Percentiles rank a stretch among this genome's conserved stretches.
Evolutionary conservation across 1,140 invertebrate species (phyloP).

Genomic region (Reticulitermes speratus): DNA sequence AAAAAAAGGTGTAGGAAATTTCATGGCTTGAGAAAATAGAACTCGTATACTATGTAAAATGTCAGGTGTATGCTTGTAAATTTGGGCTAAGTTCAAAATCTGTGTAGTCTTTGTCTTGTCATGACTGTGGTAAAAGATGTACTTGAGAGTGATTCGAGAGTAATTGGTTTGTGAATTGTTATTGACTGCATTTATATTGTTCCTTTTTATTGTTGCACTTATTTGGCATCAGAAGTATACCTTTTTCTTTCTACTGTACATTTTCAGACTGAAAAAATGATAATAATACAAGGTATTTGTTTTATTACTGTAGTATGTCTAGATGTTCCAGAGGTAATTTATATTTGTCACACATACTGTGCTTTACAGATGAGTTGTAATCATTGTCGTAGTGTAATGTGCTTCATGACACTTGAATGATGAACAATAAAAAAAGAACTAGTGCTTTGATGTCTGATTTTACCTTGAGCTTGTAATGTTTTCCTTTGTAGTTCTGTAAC

Average conservation of each 20-base stretch:
- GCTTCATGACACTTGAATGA: not conserved
- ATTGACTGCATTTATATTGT: constrained; percentile 28
- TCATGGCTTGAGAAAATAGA: not conserved
- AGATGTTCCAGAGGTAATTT: constrained; percentile 23
- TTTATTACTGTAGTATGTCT: constrained; percentile 20
- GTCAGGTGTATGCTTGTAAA: not conserved
- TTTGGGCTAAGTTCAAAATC: not conserved
- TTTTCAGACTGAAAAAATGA: constrained; percentile 16
- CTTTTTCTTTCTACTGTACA: not conserved
- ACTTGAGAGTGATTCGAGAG: constrained; percentile 5
- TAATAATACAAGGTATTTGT: constrained; percentile 19
- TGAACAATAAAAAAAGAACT: constrained; percentile 5
- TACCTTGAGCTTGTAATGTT: not conserved
- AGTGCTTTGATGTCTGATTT: not conserved
- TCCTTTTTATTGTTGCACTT: constrained; percentile 22
- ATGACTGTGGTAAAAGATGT: constrained; percentile 17
- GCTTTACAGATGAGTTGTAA: not conserved
- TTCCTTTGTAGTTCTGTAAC: too few relatives aligned
- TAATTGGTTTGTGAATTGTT: constrained; percentile 22
- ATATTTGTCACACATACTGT: constrained; percentile 22
- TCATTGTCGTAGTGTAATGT: constrained; percentile 7
- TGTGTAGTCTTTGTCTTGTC: not conserved
- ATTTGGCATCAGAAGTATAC: not conserved
- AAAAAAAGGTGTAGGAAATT: not conserved
- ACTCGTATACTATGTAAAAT: not conserved